phyloP scores from a whole-genome alignment of 2,797 vertebrate genomes.

The Crocidura indochinensis region DNA sequence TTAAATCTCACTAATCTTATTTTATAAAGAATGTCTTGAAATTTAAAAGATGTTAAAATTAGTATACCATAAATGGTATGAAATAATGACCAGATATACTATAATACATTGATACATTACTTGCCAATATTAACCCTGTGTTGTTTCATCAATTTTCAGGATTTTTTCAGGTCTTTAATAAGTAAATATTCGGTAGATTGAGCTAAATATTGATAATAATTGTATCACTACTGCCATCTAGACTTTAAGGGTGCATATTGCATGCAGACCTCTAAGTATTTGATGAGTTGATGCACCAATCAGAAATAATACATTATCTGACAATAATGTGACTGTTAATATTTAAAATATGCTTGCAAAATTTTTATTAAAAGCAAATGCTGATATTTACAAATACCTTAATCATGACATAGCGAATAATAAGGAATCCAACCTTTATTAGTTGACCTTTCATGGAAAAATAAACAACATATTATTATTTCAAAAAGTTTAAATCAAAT shows the following conservation, averaged over 20 bases:
- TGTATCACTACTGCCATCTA: conserved; percentile 91
- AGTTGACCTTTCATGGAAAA: background rate
- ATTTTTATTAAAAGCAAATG: background rate
- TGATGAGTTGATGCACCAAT: background rate
- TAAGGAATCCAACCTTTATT: background rate
- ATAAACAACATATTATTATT: background rate
- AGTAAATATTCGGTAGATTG: background rate
- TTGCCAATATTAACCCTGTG: conserved; percentile 16
- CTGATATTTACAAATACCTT: background rate
- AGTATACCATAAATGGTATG: background rate
- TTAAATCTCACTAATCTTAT: conserved; percentile 15
- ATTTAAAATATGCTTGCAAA: background rate
- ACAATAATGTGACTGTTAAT: background rate
- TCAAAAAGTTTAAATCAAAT: conserved; percentile 13
- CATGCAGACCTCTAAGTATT: conserved; percentile 43
- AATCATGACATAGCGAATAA: background rate
- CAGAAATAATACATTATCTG: background rate
- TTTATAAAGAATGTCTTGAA: conserved; percentile 51
- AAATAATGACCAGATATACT: background rate
- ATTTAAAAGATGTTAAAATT: conserved; percentile 46
- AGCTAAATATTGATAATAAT: background rate
- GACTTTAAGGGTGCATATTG: conserved; percentile 67
- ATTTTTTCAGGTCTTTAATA: conserved; percentile 67
- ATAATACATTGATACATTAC: background rate
- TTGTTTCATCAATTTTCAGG: conserved; percentile 39